Percentiles rank a stretch among this genome's conserved stretches.
Evolutionary conservation across 1,140 invertebrate genomes (phyloP).

Genomic region (Planococcus citri): DNA sequence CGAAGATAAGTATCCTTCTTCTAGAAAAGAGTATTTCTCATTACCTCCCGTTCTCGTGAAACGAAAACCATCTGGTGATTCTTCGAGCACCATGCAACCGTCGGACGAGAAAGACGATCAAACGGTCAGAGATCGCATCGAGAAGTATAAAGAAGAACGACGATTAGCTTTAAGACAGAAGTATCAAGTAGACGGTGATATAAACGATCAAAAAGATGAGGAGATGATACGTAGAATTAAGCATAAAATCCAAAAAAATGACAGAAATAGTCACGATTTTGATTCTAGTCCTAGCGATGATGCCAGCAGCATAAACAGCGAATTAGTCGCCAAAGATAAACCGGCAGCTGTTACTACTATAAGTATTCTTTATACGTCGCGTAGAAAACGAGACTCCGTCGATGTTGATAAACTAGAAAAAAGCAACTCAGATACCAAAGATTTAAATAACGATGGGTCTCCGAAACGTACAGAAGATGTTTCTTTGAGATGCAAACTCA

Average conservation of each 20-base stretch:
- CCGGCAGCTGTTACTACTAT: constrained; percentile 28
- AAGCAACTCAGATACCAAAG: not conserved
- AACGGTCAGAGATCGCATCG: constrained; percentile 28
- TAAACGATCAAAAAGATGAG: constrained; percentile 44
- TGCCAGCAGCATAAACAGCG: not conserved
- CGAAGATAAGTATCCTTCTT: not conserved
- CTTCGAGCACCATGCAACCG: not conserved
- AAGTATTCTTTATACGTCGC: constrained; percentile 28
- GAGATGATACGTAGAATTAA: constrained; percentile 22
- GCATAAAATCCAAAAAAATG: constrained; percentile 32
- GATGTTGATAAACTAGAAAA: not conserved
- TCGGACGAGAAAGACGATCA: not conserved
- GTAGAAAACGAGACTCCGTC: constrained; percentile 23
- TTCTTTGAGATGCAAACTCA: not conserved
- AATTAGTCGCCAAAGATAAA: not conserved
- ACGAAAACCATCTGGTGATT: not conserved
- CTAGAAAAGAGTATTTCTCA: not conserved
- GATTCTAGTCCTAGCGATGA: constrained; percentile 27
- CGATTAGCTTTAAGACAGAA: constrained; percentile 72
- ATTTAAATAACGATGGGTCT: not conserved
- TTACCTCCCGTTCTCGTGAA: not conserved
- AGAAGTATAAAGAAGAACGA: constrained; percentile 77
- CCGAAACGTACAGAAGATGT: not conserved
- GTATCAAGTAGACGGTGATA: constrained; percentile 62
- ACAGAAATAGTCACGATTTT: not conserved